Percentiles rank a stretch among this genome's conserved stretches.
phyloP scores from a whole-genome alignment of 2,797 vertebrate genomes.

The Eupleurogrammus muticus region DNA sequence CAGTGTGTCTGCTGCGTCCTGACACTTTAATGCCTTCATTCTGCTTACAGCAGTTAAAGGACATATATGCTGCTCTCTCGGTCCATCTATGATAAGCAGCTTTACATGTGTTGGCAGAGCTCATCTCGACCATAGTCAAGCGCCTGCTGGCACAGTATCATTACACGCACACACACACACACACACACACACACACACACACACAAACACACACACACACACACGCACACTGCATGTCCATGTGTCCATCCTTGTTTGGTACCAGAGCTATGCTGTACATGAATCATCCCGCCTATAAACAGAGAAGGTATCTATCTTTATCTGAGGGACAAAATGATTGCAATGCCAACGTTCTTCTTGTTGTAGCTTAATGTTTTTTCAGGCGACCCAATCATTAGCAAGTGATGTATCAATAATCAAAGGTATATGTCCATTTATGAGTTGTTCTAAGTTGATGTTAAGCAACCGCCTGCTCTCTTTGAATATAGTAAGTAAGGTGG shows the following conservation, averaged over 20 bases:
- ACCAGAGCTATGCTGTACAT: not conserved
- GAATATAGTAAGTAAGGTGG: not conserved
- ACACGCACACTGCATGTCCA: not conserved
- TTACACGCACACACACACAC: no score
- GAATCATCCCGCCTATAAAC: not conserved
- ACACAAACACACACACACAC: not conserved
- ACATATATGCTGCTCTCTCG: slow-evolving; percentile 11
- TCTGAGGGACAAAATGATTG: not conserved
- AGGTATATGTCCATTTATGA: not conserved
- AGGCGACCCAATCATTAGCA: not conserved
- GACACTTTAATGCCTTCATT: not conserved
- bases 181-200: no score
- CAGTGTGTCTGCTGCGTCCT: not conserved
- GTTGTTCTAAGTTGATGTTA: not conserved
- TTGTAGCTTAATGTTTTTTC: not conserved
- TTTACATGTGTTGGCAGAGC: slow-evolving; percentile 40
- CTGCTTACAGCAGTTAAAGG: slow-evolving; percentile 3
- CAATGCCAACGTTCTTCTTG: not conserved
- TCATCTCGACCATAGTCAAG: not conserved
- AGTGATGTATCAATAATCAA: not conserved
- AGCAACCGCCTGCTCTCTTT: not conserved
- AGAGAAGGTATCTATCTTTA: not conserved
- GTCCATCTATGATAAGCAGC: slow-evolving; percentile 37
- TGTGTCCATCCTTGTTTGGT: not conserved
- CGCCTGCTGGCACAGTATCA: slow-evolving; percentile 27